Evolutionary conservation across 2,797 vertebrate species (phyloP), one percentile per base, ranked within the genome.

Genomic region (Microctenopoma steveboyesi): DNA sequence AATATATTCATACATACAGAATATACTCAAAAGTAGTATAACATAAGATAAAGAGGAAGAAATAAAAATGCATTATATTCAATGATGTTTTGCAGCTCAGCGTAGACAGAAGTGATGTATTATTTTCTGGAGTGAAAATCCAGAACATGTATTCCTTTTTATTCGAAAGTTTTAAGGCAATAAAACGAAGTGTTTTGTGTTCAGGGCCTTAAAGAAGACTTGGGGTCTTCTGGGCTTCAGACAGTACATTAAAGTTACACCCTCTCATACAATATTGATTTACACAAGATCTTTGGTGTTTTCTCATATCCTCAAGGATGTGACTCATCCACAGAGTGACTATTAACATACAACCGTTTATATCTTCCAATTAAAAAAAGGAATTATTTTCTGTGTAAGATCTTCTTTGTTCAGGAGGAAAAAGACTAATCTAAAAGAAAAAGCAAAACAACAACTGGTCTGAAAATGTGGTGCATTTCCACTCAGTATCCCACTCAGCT

Each of bases 361-460:
- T n/a, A 3, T 50, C 5, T 33, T 43, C 49, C 12, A 60, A 2
- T 14, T 22, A 51, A 5, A 28, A 70, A 12, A 7, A 52, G 5
- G 33, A 27, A 45, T 45, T 55, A 30, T 18, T 2, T 1, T 33
- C 16, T 35, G 7, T 35, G 33, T 35, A 8, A 47, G 27, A 16
- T 47, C 14, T 25, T 52, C 39, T 58, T 16, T 11, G 1, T 54
- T 40, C 16, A 22, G 15, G 42, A 45, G 6, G n/a, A 75, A 18
- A 28, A 42, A 48, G 58, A 47, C 15, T 0, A 43, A 14, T 12
- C 18, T 5, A 12, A 47, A 74, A 67, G 13, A 7, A 12, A 47
- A 74, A 67, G 13, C 10, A 40, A 47, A 59, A 39, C 33, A 78
- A 58, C 62, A 80, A 58, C 64, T 80, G 78, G 11, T 64, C 50